These are phyloP conservation scores for Tipula helvola DNA, from an alignment of 2,888 invertebrate species.

Conservation along the genomic window DNA sequence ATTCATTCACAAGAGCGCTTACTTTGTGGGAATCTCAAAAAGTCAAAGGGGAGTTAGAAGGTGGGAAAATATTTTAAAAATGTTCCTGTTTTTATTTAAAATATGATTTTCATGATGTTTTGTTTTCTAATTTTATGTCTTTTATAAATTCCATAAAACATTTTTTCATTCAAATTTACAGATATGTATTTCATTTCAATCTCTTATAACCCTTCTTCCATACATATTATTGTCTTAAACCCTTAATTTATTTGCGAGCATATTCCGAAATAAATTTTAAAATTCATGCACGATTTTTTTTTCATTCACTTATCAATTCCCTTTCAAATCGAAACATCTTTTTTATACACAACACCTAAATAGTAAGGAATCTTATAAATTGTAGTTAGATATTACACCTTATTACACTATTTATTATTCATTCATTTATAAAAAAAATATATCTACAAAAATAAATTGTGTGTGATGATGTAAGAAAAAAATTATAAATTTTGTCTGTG, in stretches of 20 bases:
- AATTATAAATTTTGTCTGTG: not conserved
- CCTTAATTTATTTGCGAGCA: not conserved
- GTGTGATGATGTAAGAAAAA: not conserved
- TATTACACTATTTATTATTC: not conserved
- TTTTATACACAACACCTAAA: not conserved
- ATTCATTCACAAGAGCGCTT: not conserved
- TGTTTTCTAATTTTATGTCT: not conserved
- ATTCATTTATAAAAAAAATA: not conserved
- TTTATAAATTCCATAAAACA: not conserved
- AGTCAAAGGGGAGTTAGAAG: constrained; percentile 1
- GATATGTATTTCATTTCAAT: not conserved
- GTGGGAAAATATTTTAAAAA: not conserved
- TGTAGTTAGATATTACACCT: not conserved
- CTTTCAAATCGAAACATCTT: not conserved
- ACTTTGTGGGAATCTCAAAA: not conserved
- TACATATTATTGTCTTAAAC: not conserved
- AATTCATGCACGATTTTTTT: not conserved
- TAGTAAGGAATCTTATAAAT: not conserved
- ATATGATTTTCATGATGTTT: not conserved
- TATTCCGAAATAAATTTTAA: not conserved
- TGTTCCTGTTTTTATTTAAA: not conserved
- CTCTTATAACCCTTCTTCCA: not conserved
- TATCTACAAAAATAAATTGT: not conserved
- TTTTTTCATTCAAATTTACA: not conserved
- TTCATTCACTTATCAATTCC: not conserved